Conservation (phyloP, 2,113 vertebrate species). For the Ptyas mucosa region DNA sequence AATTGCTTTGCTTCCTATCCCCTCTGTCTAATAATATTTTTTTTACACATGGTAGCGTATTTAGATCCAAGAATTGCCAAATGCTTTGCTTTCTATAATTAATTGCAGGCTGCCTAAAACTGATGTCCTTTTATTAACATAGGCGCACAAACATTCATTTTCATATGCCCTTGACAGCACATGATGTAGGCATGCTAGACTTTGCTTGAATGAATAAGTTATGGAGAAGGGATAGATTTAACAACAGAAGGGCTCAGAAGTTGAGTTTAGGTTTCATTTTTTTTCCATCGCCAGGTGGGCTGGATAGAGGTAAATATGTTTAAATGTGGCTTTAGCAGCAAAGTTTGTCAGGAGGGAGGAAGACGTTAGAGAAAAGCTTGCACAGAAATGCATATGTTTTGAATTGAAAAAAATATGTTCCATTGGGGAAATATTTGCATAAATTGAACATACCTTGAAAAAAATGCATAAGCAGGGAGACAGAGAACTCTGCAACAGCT, state of each 20-base stretch:
- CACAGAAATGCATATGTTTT: not conserved
- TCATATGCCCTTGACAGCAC: not conserved
- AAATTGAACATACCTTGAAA: not conserved
- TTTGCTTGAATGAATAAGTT: not conserved
- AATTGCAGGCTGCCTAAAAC: not conserved
- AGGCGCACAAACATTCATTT: not conserved
- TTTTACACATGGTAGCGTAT: not conserved
- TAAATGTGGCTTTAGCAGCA: not conserved
- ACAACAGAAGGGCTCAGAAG: not conserved
- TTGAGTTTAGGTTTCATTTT: not conserved
- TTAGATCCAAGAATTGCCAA: not conserved
- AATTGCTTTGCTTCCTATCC: not conserved
- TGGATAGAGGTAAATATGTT: not conserved
- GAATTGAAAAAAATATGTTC: not conserved
- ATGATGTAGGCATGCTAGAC: not conserved
- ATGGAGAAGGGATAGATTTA: not conserved
- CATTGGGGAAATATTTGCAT: not conserved
- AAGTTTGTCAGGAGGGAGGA: not conserved
- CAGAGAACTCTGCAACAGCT: not conserved
- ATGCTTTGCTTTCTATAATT: slow-evolving; percentile 6
- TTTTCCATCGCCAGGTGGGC: not conserved
- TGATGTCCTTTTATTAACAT: not conserved
- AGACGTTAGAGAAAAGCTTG: not conserved
- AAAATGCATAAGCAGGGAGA: not conserved
- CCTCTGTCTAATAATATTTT: not conserved